phyloP scores from a whole-genome alignment of 2,113 vertebrate species.

The Tetraodon nigroviridis region DNA sequence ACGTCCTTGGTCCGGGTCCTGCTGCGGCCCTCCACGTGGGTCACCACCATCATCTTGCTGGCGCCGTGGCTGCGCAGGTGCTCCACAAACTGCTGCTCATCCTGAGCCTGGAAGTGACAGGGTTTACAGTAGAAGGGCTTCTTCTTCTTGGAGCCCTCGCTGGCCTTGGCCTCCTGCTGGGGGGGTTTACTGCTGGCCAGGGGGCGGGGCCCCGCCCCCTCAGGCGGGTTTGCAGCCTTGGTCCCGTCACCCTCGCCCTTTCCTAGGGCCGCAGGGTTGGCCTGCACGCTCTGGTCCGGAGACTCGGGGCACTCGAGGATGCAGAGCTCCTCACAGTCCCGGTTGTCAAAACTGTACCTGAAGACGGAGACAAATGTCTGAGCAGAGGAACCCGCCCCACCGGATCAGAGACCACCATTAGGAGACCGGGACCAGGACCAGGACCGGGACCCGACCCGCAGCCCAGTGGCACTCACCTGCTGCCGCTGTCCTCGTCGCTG shows the following conservation, averaged over 20 bases:
- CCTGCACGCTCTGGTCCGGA: background rate
- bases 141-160: conserved; percentile 76
- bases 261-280: background rate
- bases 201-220: background rate
- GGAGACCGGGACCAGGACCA: no score
- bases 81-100: conserved; percentile 88
- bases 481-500: conserved; percentile 84
- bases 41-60: conserved; percentile 89
- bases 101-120: conserved; percentile 86
- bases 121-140: conserved; percentile 95
- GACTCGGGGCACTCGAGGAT: conserved; percentile 52
- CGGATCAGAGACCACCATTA: no score
- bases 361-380: background rate
- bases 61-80: conserved; percentile 88
- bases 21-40: conserved; percentile 79
- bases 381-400: no score
- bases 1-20: conserved; percentile 71
- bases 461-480: conserved; percentile 36
- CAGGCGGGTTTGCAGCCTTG: conserved; percentile 41
- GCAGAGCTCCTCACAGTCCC: conserved; percentile 43
- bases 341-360: conserved; percentile 69
- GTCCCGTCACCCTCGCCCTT: background rate
- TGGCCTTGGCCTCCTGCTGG: conserved; percentile 33
- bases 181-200: conserved; percentile 21
- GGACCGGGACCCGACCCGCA: no score